These are phyloP conservation scores for Chlamydotis undulata DNA, from an alignment of 2,113 vertebrate genomes.

Conservation along the genomic window DNA sequence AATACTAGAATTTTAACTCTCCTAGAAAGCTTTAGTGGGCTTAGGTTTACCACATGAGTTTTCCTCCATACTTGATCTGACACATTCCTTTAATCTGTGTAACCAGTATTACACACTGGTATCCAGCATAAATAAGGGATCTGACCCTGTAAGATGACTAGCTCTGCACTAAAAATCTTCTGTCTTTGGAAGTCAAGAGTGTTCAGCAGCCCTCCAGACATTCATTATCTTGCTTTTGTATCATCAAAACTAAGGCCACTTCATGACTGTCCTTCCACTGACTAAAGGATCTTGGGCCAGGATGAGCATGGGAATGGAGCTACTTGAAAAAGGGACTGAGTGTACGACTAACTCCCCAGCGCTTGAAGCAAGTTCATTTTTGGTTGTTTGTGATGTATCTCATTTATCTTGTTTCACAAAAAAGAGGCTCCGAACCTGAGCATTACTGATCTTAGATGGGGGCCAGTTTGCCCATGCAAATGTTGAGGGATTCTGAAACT, in stretches of 20 bases:
- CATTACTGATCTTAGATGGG: rapidly evolving
- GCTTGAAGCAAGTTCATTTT: not conserved
- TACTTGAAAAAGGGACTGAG: not conserved
- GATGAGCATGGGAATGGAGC: not conserved
- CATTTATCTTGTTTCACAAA: not conserved
- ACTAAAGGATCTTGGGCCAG: not conserved
- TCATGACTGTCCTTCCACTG: not conserved
- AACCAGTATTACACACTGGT: not conserved
- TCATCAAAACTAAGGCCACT: not conserved
- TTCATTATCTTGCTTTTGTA: not conserved
- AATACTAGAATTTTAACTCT: not conserved
- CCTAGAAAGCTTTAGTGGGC: not conserved
- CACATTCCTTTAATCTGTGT: not conserved
- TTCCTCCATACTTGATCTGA: not conserved
- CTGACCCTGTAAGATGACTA: not conserved
- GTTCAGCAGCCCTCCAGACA: not conserved
- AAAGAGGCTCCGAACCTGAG: not conserved
- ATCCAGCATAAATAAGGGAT: not conserved
- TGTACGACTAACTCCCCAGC: not conserved
- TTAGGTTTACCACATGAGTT: not conserved
- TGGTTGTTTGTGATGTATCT: not conserved
- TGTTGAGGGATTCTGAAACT: not conserved
- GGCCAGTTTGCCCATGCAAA: not conserved
- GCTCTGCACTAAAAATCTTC: not conserved
- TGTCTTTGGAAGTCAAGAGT: not conserved